Base-by-base conservation (phyloP, 2,113 vertebrate genomes). In the Larimichthys polyactis region DNA sequence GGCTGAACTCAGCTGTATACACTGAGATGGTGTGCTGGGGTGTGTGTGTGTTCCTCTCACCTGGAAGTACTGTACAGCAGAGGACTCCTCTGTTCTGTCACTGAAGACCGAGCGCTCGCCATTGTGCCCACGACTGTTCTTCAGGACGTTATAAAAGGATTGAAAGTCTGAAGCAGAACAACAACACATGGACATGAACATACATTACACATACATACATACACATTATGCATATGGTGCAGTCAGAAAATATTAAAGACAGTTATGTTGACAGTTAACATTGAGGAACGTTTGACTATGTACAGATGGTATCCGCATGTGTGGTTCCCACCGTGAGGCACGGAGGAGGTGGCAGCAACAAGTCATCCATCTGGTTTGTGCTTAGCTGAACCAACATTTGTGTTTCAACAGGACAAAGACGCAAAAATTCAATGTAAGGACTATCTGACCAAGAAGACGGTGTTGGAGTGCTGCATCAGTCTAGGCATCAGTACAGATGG, bases 31-130 rank as follows among this genome's bases (percentile, higher is more conserved):
- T 60, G 27, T 43, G 17, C 48, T 29, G 3, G 60, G 14, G 19
- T 15, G 64, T 40, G 63, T 46, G 69, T 40, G 11, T 11, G 16
- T n/a, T 44, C 32, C 29, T 27, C 87, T 93, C 83, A 98, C 98
- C 97, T 99, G 98, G 93, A 99, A 99, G 92, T 99, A 99, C 95
- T 99, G 98, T 84, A 99, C 97, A 9, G 98, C 98, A 10, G 98
- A 99, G 49, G 98, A 99, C 82, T 99, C 98, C 91, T 99, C 98
- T 0, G 97, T 99, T 82, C 98, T 94, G 63, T 99, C 98, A 8
- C 97, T 99, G 94, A 99, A 99, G 17, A 96, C 97, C 0, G 97
- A 99, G 20, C 85, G 95, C 86, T 99, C 98, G 6, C 89, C 69
- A 24, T 92, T 85, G 79, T 97, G 97, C 0, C 96, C 96, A 1